phyloP scores from a whole-genome alignment of 53 echinoderm and acorn worm species.

The Astropecten irregularis region DNA sequence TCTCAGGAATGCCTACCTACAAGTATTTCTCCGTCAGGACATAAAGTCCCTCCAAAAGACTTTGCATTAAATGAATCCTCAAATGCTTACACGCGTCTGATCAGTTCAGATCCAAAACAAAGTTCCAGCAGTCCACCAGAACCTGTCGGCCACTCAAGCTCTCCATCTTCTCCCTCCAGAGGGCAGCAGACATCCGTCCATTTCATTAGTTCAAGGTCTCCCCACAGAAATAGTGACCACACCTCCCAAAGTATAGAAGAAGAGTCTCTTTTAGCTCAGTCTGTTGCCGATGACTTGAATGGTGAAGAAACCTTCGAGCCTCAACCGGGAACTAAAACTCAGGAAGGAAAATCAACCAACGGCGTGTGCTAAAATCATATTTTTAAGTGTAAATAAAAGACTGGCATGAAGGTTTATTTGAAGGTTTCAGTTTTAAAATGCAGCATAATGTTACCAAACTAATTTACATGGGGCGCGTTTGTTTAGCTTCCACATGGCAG shows the following conservation, averaged over 20 bases:
- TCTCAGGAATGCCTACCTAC: not conserved
- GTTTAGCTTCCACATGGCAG: too few relatives aligned
- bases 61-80: not conserved
- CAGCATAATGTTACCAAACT: too few relatives aligned
- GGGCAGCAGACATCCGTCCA: conserved; percentile 27
- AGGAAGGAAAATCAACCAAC: not conserved
- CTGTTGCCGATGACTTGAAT: conserved; percentile 13
- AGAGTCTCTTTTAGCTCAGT: conserved; percentile 26
- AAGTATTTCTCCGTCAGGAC: not conserved
- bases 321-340: not conserved
- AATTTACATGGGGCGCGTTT: too few relatives aligned
- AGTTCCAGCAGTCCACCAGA: not conserved
- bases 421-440: too few relatives aligned
- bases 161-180: conserved; percentile 17
- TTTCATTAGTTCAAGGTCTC: not conserved
- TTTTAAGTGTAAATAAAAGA: too few relatives aligned
- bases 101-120: not conserved
- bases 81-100: conserved; percentile 21
- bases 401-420: too few relatives aligned
- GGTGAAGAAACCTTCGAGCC: not conserved
- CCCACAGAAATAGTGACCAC: conserved; percentile 24
- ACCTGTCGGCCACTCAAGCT: not conserved
- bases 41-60: not conserved
- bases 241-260: conserved; percentile 15
- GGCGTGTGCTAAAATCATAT: not conserved